Conservation (phyloP, 1,140 invertebrate genomes). For the Drosophila paulistorum region DNA sequence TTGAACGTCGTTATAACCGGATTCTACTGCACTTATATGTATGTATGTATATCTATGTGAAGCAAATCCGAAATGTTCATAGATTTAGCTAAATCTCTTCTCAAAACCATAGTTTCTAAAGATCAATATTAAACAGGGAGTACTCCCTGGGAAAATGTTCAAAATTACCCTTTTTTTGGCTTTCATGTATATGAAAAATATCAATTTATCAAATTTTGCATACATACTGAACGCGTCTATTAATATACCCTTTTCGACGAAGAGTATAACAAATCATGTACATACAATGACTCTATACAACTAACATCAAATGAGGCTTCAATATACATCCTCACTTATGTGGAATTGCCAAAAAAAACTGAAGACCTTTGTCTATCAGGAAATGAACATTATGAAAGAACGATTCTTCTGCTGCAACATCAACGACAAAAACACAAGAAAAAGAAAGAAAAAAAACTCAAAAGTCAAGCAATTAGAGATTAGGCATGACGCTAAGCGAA, state of each 20-base stretch:
- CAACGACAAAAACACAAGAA: not conserved
- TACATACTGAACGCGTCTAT: not conserved
- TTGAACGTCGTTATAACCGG: no score
- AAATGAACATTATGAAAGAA: conserved; percentile 47
- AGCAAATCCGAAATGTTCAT: no score
- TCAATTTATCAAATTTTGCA: no score
- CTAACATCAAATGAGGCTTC: conserved; percentile 56
- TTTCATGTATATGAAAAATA: no score
- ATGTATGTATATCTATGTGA: no score
- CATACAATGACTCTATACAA: not conserved
- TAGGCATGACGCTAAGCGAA: conserved; percentile 52
- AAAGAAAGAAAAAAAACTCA: not conserved
- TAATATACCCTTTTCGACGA: not conserved
- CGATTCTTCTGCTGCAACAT: not conserved
- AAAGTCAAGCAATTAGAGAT: conserved; percentile 49
- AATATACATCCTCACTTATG: no score
- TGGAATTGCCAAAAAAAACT: conserved; percentile 22
- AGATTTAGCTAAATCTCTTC: no score
- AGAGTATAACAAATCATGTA: conserved; percentile 23
- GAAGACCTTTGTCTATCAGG: conserved; percentile 61
- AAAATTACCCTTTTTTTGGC: no score
- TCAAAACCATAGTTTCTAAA: no score
- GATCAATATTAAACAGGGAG: no score
- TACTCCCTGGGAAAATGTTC: no score
- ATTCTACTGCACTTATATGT: no score